phyloP scores from a whole-genome alignment of 2,797 vertebrate genomes.

The Sus cebifrons region DNA sequence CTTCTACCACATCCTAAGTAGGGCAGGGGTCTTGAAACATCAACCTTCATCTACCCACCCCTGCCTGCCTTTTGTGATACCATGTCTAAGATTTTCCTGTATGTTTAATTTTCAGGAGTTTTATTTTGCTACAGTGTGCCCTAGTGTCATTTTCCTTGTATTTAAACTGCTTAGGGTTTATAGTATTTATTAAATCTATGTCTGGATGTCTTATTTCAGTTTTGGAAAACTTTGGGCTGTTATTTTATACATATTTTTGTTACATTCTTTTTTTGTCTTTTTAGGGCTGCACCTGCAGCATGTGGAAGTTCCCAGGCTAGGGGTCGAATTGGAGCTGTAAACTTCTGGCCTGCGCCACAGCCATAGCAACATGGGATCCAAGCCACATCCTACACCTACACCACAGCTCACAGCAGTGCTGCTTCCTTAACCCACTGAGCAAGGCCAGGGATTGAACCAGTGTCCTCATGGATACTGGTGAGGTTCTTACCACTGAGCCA shows the following conservation, averaged over 20 bases:
- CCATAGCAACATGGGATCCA: no score
- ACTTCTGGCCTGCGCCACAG: no score
- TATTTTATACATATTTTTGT: constrained; percentile 33
- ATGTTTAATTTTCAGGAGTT: background rate
- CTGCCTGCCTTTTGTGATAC: background rate
- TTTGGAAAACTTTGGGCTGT: background rate
- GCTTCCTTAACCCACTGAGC: no score
- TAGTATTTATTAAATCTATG: background rate
- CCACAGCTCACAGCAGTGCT: no score
- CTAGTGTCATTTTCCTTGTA: constrained; percentile 41
- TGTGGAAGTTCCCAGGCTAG: no score
- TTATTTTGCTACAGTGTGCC: background rate
- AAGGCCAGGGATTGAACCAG: no score
- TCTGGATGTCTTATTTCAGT: constrained; percentile 16
- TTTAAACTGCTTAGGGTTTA: constrained; percentile 9
- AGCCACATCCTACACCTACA: no score
- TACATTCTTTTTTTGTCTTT: background rate
- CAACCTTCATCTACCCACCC: background rate
- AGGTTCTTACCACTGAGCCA: no score
- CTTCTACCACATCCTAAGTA: background rate
- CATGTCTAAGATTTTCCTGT: constrained; percentile 11
- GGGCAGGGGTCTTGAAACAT: background rate
- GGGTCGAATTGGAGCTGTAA: no score
- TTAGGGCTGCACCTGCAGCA: no score
- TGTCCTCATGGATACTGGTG: no score